Evolutionary conservation across 2,888 invertebrate species (phyloP), one percentile per base, ranked within the genome.

Genomic region (Hyppa rectilinea): DNA sequence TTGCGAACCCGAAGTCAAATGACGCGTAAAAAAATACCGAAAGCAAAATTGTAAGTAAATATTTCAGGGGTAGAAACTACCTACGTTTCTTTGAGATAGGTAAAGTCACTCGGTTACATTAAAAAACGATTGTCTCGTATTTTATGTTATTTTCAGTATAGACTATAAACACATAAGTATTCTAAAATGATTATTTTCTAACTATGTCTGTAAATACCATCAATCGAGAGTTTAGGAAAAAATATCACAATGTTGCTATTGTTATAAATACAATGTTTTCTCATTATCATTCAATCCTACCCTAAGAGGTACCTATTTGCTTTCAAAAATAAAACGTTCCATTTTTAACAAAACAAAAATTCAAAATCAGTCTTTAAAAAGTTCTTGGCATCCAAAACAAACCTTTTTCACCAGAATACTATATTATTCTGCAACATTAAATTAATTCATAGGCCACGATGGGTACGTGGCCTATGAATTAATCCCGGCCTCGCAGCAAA

Each of bases 21-120:
- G 75, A 75, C 36, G 80, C 75, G 58, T 74, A 74, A 64, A 79
- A 77, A 79, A 78, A 78, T 56, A 26, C 40, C 43, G 7, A 73
- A 47, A 74, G 64, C 40, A 59, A 73, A 75, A 72, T 73, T 70
- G 75, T 68, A 74, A 76, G 75, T 76, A n/a, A 29, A 73, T 71
- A 77, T 59, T 73, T 53, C 45, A 23, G n/a, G 23, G 20, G 12
- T 77, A 38, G 45, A 34, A 50, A 71, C 71, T 34, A 40, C 34
- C 23, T 23, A 52, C 71, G 10, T 58, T 71, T 52, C 29, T 45
- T 58, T 52, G 43, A 50, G 10, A 47, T 68, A 40, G 14, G 26
- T n/a, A 14, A 10, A 68, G 49, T 49, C 40, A 38, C 43, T 43
- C n/a, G 4, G 31, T 0, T 9, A 47, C 47, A 55, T 55, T 53